Evolutionary conservation across 2,113 vertebrate genomes (phyloP), one percentile per base, ranked within the genome.

Genomic region (Barbus barbus): DNA sequence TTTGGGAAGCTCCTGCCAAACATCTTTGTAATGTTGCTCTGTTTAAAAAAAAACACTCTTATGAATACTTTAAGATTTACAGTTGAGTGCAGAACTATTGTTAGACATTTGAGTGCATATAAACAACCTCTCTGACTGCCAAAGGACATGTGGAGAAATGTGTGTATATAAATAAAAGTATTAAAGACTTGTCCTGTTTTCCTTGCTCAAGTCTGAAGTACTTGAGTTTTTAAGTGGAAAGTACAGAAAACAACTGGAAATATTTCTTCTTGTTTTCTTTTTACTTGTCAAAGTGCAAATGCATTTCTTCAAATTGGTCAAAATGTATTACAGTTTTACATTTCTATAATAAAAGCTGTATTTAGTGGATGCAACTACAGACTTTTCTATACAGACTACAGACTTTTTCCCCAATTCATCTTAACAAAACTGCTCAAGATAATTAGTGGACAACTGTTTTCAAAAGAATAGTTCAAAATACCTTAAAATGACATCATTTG

Each of bases 1-100:
- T 67, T 84, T 44, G 24, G 88, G 86, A 72, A 87, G 74, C 67
- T 89, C 86, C 31, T 87, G 83, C 78, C 86, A 89, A 26, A 86
- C 84, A 69, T 87, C 86, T 78, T 86, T 83, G 41, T 81, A 87
- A 56, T 74, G 41, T n/a, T 86, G 46, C 56, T 89, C 86, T 89
- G 76, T 53, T 36, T 75, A 58, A 60, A 28, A 26, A 53, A 53
- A 26, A 83, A 73, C 18, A 16, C 4, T 36, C 7, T 28, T 22
- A 8, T 5, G 24, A 76, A 76, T 28, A 31, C 7, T 53, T 26
- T 9, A 36, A 22, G 13, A 67, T 33, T 67, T 67, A 41, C 36
- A 72, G 33, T 24, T 72, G 22, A 72, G 5, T 72, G 22, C 69
- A 72, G 41, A 72, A 72, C n/a, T 38, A 22, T 3, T 69, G 65